Conservation (phyloP, 2,888 invertebrate species). For the Aporophyla lueneburgensis region DNA sequence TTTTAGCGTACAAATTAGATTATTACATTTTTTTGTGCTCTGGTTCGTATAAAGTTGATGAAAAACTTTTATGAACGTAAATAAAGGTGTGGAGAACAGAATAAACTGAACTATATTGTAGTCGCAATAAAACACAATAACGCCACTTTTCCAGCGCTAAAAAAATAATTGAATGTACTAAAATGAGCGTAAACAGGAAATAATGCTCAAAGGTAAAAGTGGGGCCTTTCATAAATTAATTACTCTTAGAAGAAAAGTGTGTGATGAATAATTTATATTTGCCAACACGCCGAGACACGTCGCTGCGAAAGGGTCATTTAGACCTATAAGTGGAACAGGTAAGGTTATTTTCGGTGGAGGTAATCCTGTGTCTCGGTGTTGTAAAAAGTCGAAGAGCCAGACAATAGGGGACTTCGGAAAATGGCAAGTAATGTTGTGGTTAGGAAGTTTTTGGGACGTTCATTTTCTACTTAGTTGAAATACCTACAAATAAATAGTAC, state of each 20-base stretch:
- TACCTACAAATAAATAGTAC: not conserved
- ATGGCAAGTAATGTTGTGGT: too few relatives aligned
- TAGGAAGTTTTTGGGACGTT: not conserved
- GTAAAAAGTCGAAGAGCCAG: too few relatives aligned
- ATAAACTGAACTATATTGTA: not conserved
- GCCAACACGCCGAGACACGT: slow-evolving; percentile 4
- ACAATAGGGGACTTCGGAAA: too few relatives aligned
- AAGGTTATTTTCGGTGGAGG: not conserved
- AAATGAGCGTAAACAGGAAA: slow-evolving; percentile 23
- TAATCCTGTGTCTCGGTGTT: not conserved
- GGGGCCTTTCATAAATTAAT: slow-evolving; percentile 47
- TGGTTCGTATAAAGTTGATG: not conserved
- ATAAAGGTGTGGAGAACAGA: not conserved
- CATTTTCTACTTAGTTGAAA: not conserved
- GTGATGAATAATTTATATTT: slow-evolving; percentile 57
- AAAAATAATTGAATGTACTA: not conserved
- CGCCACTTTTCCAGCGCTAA: not conserved
- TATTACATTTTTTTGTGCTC: not conserved
- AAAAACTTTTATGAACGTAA: not conserved
- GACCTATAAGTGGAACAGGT: slow-evolving; percentile 16
- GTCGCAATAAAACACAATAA: not conserved
- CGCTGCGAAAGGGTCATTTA: slow-evolving; percentile 21
- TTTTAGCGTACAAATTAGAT: not conserved
- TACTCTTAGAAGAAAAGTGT: slow-evolving; percentile 39
- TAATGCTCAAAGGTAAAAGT: slow-evolving; percentile 15